Evolutionary conservation across 2,113 vertebrate genomes (phyloP).

Genomic region (Poeciliopsis prolifica): DNA sequence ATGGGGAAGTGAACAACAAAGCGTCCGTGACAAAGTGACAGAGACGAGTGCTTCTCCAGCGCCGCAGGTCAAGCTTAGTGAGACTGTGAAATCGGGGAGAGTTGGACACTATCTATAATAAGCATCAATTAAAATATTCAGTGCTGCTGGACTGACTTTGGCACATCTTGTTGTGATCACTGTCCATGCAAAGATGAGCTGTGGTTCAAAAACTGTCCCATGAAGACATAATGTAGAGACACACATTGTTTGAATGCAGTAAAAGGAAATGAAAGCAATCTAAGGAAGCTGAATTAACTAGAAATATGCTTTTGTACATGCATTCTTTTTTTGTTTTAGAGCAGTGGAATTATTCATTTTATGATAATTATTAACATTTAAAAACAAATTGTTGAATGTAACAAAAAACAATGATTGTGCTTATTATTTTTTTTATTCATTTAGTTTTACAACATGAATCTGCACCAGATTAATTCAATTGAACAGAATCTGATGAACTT

Average conservation of each 20-base stretch:
- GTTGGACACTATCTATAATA: constrained; percentile 72
- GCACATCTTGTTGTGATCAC: constrained; percentile 45
- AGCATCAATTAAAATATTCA: constrained; percentile 76
- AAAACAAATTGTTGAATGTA: not conserved
- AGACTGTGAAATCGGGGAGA: constrained; percentile 63
- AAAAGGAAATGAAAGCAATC: constrained; percentile 4
- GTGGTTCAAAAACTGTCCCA: constrained; percentile 22
- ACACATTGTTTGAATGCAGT: constrained; percentile 29
- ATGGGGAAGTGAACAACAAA: constrained; percentile 44
- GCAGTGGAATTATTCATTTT: not conserved
- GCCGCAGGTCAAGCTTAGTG: constrained; percentile 63
- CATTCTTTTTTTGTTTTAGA: too few relatives aligned
- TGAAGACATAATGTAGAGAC: constrained; percentile 31
- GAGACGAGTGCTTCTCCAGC: constrained; percentile 46
- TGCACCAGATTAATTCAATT: too few relatives aligned
- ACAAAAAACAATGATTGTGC: not conserved
- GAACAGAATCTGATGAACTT: too few relatives aligned
- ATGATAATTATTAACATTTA: too few relatives aligned
- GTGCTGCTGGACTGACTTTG: constrained; percentile 70
- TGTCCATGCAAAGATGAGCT: constrained; percentile 52
- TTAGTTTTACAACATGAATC: too few relatives aligned
- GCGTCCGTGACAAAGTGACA: constrained; percentile 56
- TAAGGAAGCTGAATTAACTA: not conserved
- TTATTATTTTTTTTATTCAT: too few relatives aligned
- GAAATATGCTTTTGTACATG: not conserved